These are phyloP conservation scores for Tadarida brasiliensis DNA, from an alignment of 2,797 vertebrate species.

Conservation along the genomic window DNA sequence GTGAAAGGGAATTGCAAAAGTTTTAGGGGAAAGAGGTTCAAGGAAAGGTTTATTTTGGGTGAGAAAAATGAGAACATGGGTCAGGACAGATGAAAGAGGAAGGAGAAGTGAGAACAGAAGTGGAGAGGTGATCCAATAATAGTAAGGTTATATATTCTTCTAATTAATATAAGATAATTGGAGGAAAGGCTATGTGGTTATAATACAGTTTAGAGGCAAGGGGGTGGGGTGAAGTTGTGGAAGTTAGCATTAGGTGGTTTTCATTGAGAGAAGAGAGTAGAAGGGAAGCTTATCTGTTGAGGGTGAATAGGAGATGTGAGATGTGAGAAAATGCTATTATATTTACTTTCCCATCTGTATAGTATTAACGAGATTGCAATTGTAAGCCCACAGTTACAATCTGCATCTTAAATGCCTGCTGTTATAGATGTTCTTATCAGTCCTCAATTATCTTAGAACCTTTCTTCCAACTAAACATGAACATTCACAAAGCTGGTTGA, in stretches of 20 bases:
- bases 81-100: background rate
- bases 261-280: background rate
- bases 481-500: background rate
- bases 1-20: background rate
- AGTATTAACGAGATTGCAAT: background rate
- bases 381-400: background rate
- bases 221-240: background rate
- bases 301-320: background rate
- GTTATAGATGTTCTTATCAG: background rate
- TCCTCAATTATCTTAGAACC: background rate
- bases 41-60: background rate
- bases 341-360: background rate
- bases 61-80: background rate
- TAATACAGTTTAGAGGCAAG: background rate
- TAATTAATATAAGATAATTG: background rate
- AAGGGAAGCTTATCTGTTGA: background rate
- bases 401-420: background rate
- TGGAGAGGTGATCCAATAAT: background rate
- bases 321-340: background rate
- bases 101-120: background rate
- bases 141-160: background rate
- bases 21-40: slow-evolving; percentile 6
- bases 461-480: background rate
- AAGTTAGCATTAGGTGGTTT: background rate
- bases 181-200: background rate